Conservation (phyloP, 2,888 invertebrate genomes). For the Spatulosminthurus flaviceps region DNA sequence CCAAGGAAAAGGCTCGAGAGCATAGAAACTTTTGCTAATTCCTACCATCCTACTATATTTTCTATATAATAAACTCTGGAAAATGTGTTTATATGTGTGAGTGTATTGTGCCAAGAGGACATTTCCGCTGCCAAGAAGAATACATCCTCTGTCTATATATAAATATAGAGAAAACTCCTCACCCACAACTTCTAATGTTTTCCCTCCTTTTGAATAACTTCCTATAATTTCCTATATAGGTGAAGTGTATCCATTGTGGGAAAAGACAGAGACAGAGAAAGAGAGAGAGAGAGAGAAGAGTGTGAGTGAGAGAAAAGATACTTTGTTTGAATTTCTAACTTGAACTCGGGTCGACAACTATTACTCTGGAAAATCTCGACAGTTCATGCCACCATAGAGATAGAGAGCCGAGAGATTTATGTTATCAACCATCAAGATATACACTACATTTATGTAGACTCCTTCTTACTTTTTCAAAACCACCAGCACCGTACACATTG, state of each 20-base stretch:
- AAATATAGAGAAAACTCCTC: too few relatives aligned
- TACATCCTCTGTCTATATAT: neutral
- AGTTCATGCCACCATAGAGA: constrained; percentile 18
- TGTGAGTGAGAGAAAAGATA: neutral
- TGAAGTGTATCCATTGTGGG: constrained; percentile 1
- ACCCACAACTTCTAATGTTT: neutral
- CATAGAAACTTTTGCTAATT: neutral
- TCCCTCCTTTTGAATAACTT: constrained; percentile 9
- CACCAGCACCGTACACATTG: too few relatives aligned
- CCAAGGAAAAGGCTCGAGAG: too few relatives aligned
- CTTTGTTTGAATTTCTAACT: constrained; percentile 19
- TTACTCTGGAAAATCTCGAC: constrained; percentile 19
- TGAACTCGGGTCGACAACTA: constrained; percentile 9
- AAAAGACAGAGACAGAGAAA: constrained; percentile 10
- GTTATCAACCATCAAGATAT: constrained; percentile 13
- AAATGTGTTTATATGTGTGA: too few relatives aligned
- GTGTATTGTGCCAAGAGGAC: constrained; percentile 34
- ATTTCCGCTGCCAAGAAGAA: constrained; percentile 26
- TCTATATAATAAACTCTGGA: too few relatives aligned
- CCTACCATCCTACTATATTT: too few relatives aligned
- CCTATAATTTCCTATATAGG: neutral
- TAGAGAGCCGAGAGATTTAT: constrained; percentile 25
- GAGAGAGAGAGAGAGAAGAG: too few relatives aligned
- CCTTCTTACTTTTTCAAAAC: constrained; percentile 7
- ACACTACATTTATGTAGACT: neutral